Base-by-base conservation (phyloP, 2,797 vertebrate genomes). In the Falco novaeseelandiae region DNA sequence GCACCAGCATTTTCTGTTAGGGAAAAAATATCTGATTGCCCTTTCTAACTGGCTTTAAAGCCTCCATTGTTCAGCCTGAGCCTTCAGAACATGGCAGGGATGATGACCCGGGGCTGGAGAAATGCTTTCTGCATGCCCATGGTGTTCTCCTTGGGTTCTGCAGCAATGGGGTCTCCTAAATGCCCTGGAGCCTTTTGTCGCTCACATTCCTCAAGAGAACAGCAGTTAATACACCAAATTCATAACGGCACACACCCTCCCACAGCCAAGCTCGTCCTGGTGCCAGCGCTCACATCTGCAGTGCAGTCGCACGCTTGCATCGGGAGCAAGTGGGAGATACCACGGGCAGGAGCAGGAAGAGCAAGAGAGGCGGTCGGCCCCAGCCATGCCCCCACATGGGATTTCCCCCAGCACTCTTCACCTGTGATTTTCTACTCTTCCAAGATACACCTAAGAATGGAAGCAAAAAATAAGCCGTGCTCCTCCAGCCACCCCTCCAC, bases 11-110 rank as follows among this genome's bases (percentile, higher is more conserved):
- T 94, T 95, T 91, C 92, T 89, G 49, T 78, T 91, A 93, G 93
- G 86, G 87, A 87, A 94, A 94, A 95, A 95, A 70, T 91, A 93
- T 93, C 73, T 40, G 84, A 94, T 85, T 93, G 90, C 93, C 91
- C 92, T 94, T 80, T 91, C 80, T 87, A 91, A 82, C 80, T 0
- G 2, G 77, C 73, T 93, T 89, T 91, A 88, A 95, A 95, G 80
- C 58, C 73, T 67, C 72, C 81, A 49, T 71, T 93, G 93, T 84
- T 88, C 0, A 0, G 51, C 0, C 0, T 19, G n/a, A 95, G 34
- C 84, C 89, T 95, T 90, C 76, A 90, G 76, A 94, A 85, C 62
- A 46, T 4, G 55, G 34, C 58, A 66, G 23, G 14, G 79, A 70
- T 1, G 2, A 87, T n/a, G n/a, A 66, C 58, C 72, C 0, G 0